phyloP scores from a whole-genome alignment of 2,797 vertebrate species.

The Jordanella pulchra region DNA sequence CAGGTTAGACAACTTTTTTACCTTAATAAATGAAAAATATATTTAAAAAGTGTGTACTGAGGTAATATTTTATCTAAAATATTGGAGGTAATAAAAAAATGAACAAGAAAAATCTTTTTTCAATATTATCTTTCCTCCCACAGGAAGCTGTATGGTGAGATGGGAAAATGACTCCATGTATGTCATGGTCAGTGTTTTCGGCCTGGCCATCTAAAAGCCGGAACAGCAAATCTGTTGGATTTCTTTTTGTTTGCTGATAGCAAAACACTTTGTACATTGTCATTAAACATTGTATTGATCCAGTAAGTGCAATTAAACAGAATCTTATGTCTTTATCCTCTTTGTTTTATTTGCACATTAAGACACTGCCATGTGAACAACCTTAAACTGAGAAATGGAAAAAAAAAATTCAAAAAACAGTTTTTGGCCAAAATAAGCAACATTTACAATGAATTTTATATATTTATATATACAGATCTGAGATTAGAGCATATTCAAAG shows the following conservation, averaged over 20 bases:
- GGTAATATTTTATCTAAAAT: background rate
- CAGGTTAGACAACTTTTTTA: background rate
- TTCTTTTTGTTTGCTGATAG: background rate
- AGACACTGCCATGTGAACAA: slow-evolving; percentile 47
- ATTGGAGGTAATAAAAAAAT: background rate
- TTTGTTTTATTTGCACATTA: slow-evolving; percentile 67
- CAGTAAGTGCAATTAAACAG: slow-evolving; percentile 12
- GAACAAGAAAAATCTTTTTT: background rate
- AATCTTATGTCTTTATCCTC: slow-evolving; percentile 18
- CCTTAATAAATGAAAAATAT: background rate
- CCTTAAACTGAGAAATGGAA: slow-evolving; percentile 44
- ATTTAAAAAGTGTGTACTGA: background rate
- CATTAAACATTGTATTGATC: slow-evolving; percentile 14
- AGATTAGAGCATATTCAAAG: slow-evolving; percentile 30
- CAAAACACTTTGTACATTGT: background rate
- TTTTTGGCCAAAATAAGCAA: slow-evolving; percentile 37
- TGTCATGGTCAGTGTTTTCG: slow-evolving; percentile 93
- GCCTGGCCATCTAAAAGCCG: slow-evolving; percentile 85
- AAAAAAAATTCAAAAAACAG: slow-evolving; percentile 27
- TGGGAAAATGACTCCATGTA: slow-evolving; percentile 98
- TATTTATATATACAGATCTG: slow-evolving; percentile 37
- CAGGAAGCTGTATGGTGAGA: slow-evolving; percentile 92
- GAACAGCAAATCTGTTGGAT: background rate
- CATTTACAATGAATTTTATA: slow-evolving; percentile 32
- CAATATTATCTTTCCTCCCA: background rate